These are phyloP conservation scores for Drosophila conformis DNA, from an alignment of 2,888 invertebrate genomes.

Conservation along the genomic window DNA sequence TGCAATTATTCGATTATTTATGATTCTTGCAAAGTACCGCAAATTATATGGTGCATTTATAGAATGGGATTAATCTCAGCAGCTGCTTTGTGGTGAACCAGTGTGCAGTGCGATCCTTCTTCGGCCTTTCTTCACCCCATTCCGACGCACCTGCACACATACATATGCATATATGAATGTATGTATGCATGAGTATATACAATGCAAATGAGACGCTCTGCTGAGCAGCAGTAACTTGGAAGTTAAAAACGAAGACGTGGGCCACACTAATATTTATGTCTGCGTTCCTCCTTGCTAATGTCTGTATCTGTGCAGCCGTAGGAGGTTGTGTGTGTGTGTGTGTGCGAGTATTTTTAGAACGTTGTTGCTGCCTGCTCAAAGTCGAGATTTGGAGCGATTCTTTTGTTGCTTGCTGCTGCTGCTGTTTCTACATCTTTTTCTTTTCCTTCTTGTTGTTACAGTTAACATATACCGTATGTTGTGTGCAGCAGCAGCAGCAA, in stretches of 20 bases:
- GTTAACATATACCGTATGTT: conserved; percentile 75
- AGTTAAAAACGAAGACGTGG: conserved; percentile 47
- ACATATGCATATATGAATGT: not conserved
- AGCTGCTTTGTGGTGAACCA: conserved; percentile 6
- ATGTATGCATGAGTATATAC: conserved; percentile 9
- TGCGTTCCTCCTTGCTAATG: conserved; percentile 28
- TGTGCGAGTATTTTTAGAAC: conserved; percentile 57
- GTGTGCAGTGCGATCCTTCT: conserved; percentile 20
- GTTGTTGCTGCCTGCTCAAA: conserved; percentile 27
- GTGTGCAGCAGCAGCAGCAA: conserved; percentile 16
- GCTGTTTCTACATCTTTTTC: conserved; percentile 16
- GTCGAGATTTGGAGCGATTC: conserved; percentile 54
- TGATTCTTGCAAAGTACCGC: not conserved
- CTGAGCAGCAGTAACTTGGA: conserved; percentile 41
- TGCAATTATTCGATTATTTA: not conserved
- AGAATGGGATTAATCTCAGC: not conserved
- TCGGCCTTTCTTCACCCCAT: not conserved
- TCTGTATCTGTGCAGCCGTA: conserved; percentile 49
- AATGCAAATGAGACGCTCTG: conserved; percentile 68
- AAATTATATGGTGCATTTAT: not conserved
- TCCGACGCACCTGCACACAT: conserved; percentile 40
- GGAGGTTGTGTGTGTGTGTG: conserved; percentile 16
- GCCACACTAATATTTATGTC: conserved; percentile 52
- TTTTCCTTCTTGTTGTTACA: conserved; percentile 50
- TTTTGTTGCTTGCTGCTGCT: conserved; percentile 36